A percentile compares a stretch with the other conserved stretches of the same genome.
phyloP scores from a whole-genome alignment of 2,888 invertebrate species.

The Yponomeuta cagnagella region DNA sequence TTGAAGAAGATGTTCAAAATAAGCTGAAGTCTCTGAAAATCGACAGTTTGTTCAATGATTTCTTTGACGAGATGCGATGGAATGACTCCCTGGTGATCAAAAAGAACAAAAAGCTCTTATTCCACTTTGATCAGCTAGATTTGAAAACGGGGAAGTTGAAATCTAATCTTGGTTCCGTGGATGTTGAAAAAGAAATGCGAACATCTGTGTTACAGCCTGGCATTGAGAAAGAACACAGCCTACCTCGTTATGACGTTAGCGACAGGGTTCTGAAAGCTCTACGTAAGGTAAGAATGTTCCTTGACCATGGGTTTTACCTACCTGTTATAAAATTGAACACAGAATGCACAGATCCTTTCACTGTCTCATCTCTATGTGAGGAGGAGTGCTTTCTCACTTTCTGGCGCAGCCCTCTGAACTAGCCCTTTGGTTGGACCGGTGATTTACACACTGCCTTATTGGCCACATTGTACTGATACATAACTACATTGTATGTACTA shows the following conservation, averaged over 20 bases:
- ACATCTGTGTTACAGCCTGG: constrained; percentile 79
- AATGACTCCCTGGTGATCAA: constrained; percentile 40
- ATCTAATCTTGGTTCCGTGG: constrained; percentile 53
- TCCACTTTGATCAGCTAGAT: constrained; percentile 57
- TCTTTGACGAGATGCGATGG: constrained; percentile 64
- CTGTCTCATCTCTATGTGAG: no score
- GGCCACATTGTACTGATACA: no score
- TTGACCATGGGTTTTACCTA: not conserved
- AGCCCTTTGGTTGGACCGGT: no score
- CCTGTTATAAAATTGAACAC: no score
- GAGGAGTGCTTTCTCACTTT: no score
- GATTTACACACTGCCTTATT: no score
- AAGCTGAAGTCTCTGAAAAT: constrained; percentile 53
- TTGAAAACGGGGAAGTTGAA: constrained; percentile 58
- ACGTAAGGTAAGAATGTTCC: constrained; percentile 61
- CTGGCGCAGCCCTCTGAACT: no score
- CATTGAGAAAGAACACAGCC: constrained; percentile 77
- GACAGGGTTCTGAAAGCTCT: constrained; percentile 73
- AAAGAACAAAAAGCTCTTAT: constrained; percentile 35
- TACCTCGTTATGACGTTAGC: constrained; percentile 77
- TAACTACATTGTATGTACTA: no score
- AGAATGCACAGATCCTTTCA: no score
- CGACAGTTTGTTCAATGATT: constrained; percentile 50
- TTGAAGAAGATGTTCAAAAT: constrained; percentile 45
- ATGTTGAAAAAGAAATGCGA: constrained; percentile 76